A percentile compares a stretch with the other conserved stretches of the same genome.
Conservation (phyloP, 2,888 invertebrate species). For the Dasysyrphus tricinctus region DNA sequence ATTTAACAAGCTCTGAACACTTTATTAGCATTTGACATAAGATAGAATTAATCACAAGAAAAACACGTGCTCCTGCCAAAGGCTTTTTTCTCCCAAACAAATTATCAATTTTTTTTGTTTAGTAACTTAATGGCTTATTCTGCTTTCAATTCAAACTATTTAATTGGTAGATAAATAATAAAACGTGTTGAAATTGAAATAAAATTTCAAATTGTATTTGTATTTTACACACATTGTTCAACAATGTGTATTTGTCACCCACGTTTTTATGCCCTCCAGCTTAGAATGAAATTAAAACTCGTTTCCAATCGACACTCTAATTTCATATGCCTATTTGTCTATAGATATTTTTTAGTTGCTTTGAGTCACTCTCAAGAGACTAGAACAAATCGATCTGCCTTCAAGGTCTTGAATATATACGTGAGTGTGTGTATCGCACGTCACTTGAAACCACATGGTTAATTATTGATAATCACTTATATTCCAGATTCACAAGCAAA, state of each 20-base stretch:
- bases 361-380: constrained; percentile 14
- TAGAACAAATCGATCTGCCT: constrained; percentile 21
- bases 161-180: background rate
- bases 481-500: constrained; percentile 29
- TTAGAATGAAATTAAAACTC: constrained; percentile 5
- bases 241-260: constrained; percentile 50
- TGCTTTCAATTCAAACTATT: constrained; percentile 5
- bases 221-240: background rate
- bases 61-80: constrained; percentile 14
- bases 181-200: constrained; percentile 52
- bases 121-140: background rate
- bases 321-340: constrained; percentile 6
- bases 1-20: background rate
- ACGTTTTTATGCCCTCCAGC: constrained; percentile 58
- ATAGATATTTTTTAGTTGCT: background rate
- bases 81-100: background rate
- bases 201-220: background rate
- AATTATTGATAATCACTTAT: constrained; percentile 56
- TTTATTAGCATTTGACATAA: background rate
- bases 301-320: background rate
- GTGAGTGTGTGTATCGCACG: background rate
- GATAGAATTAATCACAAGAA: background rate
- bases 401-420: constrained; percentile 43
- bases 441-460: constrained; percentile 53
- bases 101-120: background rate